A percentile compares a stretch with the other conserved stretches of the same genome.
Evolutionary conservation across 2,888 invertebrate species (phyloP).

Genomic region (Microctonus brassicae): DNA sequence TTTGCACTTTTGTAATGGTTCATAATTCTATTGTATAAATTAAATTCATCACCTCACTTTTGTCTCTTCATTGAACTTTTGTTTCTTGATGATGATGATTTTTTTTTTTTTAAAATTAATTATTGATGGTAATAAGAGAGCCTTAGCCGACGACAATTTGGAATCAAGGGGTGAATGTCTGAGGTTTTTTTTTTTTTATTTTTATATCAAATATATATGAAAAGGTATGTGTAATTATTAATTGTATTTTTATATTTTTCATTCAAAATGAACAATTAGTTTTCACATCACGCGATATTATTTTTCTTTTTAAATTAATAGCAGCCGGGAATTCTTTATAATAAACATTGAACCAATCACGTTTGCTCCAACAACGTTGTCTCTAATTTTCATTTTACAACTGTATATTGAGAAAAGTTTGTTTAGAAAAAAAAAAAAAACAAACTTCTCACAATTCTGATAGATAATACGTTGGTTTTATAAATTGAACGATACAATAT

Average conservation of each 20-base stretch:
- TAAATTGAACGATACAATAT: background rate
- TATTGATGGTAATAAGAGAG: background rate
- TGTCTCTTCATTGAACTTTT: background rate
- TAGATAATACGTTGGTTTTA: background rate
- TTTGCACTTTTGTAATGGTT: background rate
- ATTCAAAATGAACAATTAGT: background rate
- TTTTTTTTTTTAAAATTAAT: no score
- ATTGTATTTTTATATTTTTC: background rate
- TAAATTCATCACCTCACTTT: background rate
- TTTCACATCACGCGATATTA: background rate
- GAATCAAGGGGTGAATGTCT: background rate
- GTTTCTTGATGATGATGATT: no score
- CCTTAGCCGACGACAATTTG: background rate
- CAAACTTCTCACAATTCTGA: background rate
- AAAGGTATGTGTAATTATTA: background rate
- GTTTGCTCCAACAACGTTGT: background rate
- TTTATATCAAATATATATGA: background rate
- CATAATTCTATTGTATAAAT: background rate
- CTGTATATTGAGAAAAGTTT: no score
- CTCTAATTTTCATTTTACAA: no score
- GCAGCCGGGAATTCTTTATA: background rate
- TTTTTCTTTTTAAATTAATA: background rate
- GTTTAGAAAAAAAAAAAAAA: no score
- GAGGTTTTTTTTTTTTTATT: background rate
- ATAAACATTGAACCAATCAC: background rate